phyloP scores from a whole-genome alignment of 1,140 invertebrate species.

The Zaprionus ornatus region DNA sequence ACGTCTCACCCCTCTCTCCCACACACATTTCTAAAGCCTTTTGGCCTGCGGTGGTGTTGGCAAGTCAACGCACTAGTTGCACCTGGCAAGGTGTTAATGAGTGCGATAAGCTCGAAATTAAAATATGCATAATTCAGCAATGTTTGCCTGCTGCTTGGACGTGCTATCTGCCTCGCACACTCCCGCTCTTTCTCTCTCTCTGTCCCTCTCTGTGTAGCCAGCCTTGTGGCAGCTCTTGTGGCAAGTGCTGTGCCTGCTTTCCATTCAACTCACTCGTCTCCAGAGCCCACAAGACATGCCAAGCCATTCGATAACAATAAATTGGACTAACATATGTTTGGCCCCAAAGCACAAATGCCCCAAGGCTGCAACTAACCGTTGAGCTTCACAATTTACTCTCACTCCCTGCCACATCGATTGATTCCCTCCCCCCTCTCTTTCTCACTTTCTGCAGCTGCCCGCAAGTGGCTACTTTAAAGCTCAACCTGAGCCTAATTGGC shows the following conservation, averaged over 20 bases:
- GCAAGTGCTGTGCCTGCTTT: neutral
- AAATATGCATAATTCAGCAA: slow-evolving; percentile 74
- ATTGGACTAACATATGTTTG: slow-evolving; percentile 48
- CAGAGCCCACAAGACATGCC: neutral
- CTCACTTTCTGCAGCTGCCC: neutral
- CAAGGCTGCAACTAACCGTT: slow-evolving; percentile 28
- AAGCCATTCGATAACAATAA: slow-evolving; percentile 43
- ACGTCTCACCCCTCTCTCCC: neutral
- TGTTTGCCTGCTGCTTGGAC: slow-evolving; percentile 54
- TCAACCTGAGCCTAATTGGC: slow-evolving; percentile 17
- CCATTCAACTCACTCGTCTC: neutral
- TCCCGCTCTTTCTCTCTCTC: neutral
- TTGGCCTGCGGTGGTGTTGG: slow-evolving; percentile 9
- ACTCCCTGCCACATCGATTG: slow-evolving; percentile 7
- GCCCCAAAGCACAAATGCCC: slow-evolving; percentile 24
- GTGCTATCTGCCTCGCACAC: slow-evolving; percentile 6
- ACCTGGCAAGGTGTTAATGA: slow-evolving; percentile 67
- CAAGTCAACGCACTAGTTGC: slow-evolving; percentile 5
- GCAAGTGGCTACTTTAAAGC: slow-evolving; percentile 1
- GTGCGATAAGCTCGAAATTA: slow-evolving; percentile 78
- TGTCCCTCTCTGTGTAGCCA: neutral
- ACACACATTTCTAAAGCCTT: slow-evolving; percentile 56
- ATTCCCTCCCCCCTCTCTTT: neutral
- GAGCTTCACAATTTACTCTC: slow-evolving; percentile 18
- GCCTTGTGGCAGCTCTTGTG: neutral